Evolutionary conservation across 2,113 vertebrate species (phyloP).

Genomic region (Oenanthe oenanthe): DNA sequence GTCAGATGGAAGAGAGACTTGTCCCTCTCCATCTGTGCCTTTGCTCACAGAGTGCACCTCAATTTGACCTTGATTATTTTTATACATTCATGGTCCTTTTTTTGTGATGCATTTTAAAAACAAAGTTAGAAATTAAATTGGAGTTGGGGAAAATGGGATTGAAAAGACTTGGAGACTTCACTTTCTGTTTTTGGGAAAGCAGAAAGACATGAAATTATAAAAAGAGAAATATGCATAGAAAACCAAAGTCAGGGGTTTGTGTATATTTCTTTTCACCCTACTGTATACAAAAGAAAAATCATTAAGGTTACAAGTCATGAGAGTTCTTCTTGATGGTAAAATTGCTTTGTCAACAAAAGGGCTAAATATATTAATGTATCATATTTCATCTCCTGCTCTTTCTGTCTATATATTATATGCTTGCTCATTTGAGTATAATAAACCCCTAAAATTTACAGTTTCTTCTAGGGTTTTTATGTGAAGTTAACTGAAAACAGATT

Average conservation of each 20-base stretch:
- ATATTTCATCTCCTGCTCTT: not conserved
- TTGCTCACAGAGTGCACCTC: not conserved
- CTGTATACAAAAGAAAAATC: not conserved
- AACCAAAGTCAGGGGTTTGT: not conserved
- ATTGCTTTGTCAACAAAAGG: conserved; percentile 39
- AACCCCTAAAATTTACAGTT: conserved; percentile 27
- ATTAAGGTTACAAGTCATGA: not conserved
- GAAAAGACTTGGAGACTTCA: not conserved
- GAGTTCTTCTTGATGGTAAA: conserved; percentile 11
- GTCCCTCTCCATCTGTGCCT: not conserved
- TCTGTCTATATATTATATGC: not conserved
- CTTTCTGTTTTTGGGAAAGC: not conserved
- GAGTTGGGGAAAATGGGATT: not conserved
- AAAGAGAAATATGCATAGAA: not conserved
- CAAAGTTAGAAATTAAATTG: not conserved
- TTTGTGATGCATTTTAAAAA: not conserved
- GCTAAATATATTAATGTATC: not conserved
- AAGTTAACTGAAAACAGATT: conserved; percentile 45
- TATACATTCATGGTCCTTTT: not conserved
- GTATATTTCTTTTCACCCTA: conserved; percentile 22
- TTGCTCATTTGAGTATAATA: not conserved
- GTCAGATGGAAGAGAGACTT: not conserved
- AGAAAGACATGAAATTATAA: not conserved
- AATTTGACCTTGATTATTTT: not conserved
- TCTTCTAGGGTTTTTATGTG: conserved; percentile 13